Conservation (phyloP, 1,140 invertebrate genomes). For the Adoxophyes honmai region DNA sequence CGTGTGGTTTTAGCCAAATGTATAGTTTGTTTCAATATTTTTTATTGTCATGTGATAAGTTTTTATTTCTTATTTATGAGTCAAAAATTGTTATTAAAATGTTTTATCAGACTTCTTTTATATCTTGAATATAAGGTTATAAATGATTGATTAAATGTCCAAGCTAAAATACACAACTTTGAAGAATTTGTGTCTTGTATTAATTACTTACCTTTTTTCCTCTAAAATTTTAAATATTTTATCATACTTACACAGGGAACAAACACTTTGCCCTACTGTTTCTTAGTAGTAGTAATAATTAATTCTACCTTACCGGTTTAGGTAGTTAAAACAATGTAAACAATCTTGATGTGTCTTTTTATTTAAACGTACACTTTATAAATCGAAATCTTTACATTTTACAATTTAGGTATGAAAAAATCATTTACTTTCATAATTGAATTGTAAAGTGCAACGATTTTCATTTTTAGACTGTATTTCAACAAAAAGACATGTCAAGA, state of each 20-base stretch:
- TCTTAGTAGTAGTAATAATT: too few species aligned
- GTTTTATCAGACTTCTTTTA: constrained; percentile 58
- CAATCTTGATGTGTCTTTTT: too few species aligned
- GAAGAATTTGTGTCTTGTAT: constrained; percentile 45
- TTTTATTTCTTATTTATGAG: constrained; percentile 70
- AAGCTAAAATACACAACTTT: constrained; percentile 71
- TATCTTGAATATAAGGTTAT: constrained; percentile 55
- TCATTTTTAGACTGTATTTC: too few species aligned
- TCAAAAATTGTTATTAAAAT: constrained; percentile 67
- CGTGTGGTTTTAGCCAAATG: constrained; percentile 71
- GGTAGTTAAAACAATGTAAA: too few species aligned
- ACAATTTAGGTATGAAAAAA: too few species aligned
- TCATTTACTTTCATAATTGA: too few species aligned
- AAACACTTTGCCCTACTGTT: too few species aligned
- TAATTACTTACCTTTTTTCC: constrained; percentile 32
- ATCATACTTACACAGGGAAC: constrained; percentile 6
- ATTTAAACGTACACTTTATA: too few species aligned
- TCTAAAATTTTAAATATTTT: constrained; percentile 16
- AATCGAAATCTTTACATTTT: too few species aligned
- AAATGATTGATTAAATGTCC: constrained; percentile 49
- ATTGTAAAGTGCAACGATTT: too few species aligned
- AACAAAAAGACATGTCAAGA: too few species aligned
- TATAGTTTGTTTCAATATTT: constrained; percentile 69
- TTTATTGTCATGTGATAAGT: constrained; percentile 69
- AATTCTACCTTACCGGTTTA: too few species aligned